Evolutionary conservation across 2,113 vertebrate genomes (phyloP).

Genomic region (Rhinopomastus cyanomelas): DNA sequence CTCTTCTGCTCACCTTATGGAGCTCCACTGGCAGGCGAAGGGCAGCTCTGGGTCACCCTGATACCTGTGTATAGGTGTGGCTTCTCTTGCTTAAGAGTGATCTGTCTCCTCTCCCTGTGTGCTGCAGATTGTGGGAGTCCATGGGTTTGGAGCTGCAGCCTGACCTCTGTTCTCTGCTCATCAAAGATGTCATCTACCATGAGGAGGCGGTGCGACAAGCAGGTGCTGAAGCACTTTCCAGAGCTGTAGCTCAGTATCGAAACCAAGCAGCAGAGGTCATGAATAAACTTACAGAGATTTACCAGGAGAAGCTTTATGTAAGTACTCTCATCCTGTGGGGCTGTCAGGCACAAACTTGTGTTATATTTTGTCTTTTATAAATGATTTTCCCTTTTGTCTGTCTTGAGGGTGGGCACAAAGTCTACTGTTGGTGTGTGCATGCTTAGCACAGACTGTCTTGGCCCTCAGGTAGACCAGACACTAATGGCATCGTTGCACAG

Average conservation of each 20-base stretch:
- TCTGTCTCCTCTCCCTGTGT: neutral
- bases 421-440: neutral
- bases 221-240: slow-evolving; percentile 90
- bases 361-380: neutral
- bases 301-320: slow-evolving; percentile 96
- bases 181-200: slow-evolving; percentile 90
- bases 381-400: neutral
- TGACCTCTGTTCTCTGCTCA: slow-evolving; percentile 90
- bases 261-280: slow-evolving; percentile 86
- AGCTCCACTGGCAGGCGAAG: neutral
- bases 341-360: neutral
- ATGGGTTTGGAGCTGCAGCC: slow-evolving; percentile 89
- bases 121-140: slow-evolving; percentile 85
- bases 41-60: neutral
- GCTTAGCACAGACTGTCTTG: neutral
- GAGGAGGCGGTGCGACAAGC: slow-evolving; percentile 91
- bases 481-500: neutral
- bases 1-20: neutral
- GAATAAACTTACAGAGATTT: slow-evolving; percentile 88
- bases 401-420: neutral
- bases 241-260: slow-evolving; percentile 85
- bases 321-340: slow-evolving; percentile 50
- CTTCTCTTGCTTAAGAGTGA: neutral
- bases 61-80: rapidly evolving
- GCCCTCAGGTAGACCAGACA: neutral